Base-by-base conservation (phyloP, 2,888 invertebrate species). In the Agriopis aurantiaria region DNA sequence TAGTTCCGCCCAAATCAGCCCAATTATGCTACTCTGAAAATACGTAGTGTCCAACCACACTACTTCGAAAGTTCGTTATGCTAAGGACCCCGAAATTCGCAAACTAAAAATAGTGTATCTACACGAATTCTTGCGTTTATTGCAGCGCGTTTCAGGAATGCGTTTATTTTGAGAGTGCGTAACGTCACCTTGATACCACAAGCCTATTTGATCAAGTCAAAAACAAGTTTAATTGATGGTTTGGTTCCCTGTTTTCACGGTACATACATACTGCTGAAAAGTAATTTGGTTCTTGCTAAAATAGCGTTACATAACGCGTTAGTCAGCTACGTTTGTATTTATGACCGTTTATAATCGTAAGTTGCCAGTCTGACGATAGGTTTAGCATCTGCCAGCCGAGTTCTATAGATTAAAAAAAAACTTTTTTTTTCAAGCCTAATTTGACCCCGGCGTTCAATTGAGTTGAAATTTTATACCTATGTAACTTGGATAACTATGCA, bases 241-340 rank as follows among this genome's bases (percentile, higher is more conserved):
- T 53, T 53, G 62, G 45, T 10, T 62, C 14, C 4, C 10, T 45
- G 3, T 3, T 65, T 62, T 14, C 41, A 56, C 49, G n/a, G 52
- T 52, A 56, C 61, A 56, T 61, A 56, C 61, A 61, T 61, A 40
- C 48, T 12, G 14, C 45, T 55, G 60, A 46, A 66, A 65, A 59
- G 9, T 53, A 43, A 59, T 53, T 49, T 57, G 51, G 56, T 67
- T 61, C 43, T 51, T 56, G 43, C 62, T 48, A 40, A 46, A 57
- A 57, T 40, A 33, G 11, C 46, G 59, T 52, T 46, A 12, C 46
- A 17, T 66, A 46, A 2, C 9, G 8, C 41, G 55, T 43, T n/a
- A 17, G 41, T 2, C 17, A 23, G 17, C 17, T 33, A 41, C 59
- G 11, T 55, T 60, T 48, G 55, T 17, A 49, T 67, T 61, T 59